Evolutionary conservation across 1,140 invertebrate species (phyloP).

Genomic region (Armadillidium nasatum): DNA sequence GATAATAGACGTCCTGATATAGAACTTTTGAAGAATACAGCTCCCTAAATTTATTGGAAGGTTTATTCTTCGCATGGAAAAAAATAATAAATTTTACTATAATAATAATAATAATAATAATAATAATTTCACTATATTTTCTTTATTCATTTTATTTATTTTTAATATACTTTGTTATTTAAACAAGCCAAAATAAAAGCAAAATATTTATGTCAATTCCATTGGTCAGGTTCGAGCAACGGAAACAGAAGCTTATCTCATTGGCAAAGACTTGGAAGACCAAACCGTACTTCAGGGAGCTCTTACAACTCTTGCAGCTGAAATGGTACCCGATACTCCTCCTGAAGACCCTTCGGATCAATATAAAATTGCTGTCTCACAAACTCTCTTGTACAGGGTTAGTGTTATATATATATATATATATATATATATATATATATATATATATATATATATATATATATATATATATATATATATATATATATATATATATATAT

Average conservation of each 20-base stretch:
- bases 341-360: background rate
- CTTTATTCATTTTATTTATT: too few relatives aligned
- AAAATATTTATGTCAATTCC: background rate
- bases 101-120: too few relatives aligned
- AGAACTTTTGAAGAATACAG: too few relatives aligned
- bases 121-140: too few relatives aligned
- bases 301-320: background rate
- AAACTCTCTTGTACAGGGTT: constrained; percentile 19
- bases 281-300: background rate
- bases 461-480: constrained; percentile 21
- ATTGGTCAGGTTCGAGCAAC: background rate
- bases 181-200: too few relatives aligned
- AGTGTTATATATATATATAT: constrained; percentile 13
- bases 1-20: too few relatives aligned
- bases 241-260: constrained; percentile 5
- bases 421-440: constrained; percentile 31
- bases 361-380: constrained; percentile 5
- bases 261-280: constrained; percentile 19
- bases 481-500: constrained; percentile 17
- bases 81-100: too few relatives aligned
- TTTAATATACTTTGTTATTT: too few relatives aligned
- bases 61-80: too few relatives aligned
- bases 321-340: background rate
- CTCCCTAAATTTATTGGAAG: too few relatives aligned
- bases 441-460: too few relatives aligned